Evolutionary conservation across 2,888 invertebrate species (phyloP), one percentile per base, ranked within the genome.

Genomic region (Agriopis aurantiaria): DNA sequence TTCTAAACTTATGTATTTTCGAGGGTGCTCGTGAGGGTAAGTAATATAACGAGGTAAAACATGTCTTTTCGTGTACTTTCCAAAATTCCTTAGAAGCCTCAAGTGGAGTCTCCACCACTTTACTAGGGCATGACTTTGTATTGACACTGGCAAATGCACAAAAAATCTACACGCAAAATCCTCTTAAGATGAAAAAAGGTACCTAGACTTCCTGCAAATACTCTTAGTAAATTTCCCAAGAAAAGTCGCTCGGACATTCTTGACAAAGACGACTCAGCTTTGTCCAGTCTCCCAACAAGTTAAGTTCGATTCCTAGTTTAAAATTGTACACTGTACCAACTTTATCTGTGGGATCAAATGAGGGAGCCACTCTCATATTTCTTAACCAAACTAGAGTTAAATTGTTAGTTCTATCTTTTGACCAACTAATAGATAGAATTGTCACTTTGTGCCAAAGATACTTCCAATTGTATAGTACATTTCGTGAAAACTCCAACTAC

Each of bases 181-280:
- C 33, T 33, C 33, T 33, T 33, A 33, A 33, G 33, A 33, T 3
- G 5, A 33, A 33, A 33, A 33, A 33, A 33, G 3, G 33, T 33
- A 33, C 33, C 33, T 33, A 33, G 3, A 33, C 3, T 8, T n/a
- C 57, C 46, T 11, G 46, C 12, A 46, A 23, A 10, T 43, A 14
- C 40, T 43, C 14, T 51, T 11, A 43, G 56, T 56, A 43, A 56
- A 46, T 58, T 46, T 53, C 12, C 33, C 10, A 45, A 45, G 43
- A 9, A 40, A 61, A 60, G 41, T 52, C 49, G 17, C 14, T 40
- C 45, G 45, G 17, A 61, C 51, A 46, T 58, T 46, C 46, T 23
- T 58, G 17, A 62, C 53, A 43, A 45, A 62, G 62, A 53, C 43
- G 53, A 62, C 53, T 52, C 52, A 62, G 62, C 45, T 62, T 62